Evolutionary conservation across 1,140 invertebrate species (phyloP), one percentile per base, ranked within the genome.

Genomic region (Paraescarpia echinospica): DNA sequence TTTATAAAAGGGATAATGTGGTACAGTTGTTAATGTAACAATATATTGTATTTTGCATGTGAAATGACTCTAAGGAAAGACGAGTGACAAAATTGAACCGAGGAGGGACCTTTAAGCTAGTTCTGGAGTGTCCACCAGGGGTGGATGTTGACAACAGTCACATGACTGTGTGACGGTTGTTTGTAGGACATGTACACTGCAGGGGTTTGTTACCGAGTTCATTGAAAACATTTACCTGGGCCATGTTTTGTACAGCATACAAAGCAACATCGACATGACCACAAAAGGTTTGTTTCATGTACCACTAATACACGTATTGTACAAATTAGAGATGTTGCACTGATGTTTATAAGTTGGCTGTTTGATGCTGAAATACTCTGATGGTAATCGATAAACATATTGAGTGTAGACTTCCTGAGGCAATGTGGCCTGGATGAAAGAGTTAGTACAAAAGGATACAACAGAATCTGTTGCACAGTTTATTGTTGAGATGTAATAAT

Each of bases 171-270:
- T 93, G 89, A 6, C 12, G 41, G 41, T 89, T 92, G 92, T 35
- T 95, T 96, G 92, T 94, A 97, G 97, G 96, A 95, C 96, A 97
- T 89, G 98, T 97, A 97, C 97, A 48, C 96, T 98, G 88, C 97
- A 98, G 94, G 97, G 97, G 92, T 98, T 98, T 95, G 96, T 98
- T 89, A 97, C 97, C 35, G 97, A 98, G 94, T 98, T 98, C 95
- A 97, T 98, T 6, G 97, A 97, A 95, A 97, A 98, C 94, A 97
- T 96, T 9, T 97, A 97, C 94, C 94, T 96, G 33, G 96, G 95
- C 18, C 96, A 96, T 93, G 94, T 96, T 33, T 95, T 95, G 91
- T 94, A 94, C 59, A 95, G 94, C 5, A 95, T 95, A 22, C 95
- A 94, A 33, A 94, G 94, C 33, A 96, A 94, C 90, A 95, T 96